A percentile compares a stretch with the other conserved stretches of the same genome.
Evolutionary conservation across 2,888 invertebrate species (phyloP).

Genomic region (Bimastos eiseni): DNA sequence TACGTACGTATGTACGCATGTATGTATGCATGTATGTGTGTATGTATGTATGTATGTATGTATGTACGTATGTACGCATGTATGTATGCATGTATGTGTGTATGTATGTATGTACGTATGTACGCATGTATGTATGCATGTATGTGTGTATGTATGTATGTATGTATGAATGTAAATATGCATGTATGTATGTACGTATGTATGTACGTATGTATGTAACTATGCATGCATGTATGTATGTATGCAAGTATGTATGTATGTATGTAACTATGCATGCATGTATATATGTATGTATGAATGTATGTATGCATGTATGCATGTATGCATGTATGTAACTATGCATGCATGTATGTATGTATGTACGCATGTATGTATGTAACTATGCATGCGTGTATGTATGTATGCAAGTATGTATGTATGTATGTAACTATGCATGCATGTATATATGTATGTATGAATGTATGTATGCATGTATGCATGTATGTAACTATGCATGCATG

Average conservation of each 20-base stretch:
- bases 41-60: not conserved
- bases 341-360: no score
- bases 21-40: not conserved
- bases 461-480: no score
- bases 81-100: not conserved
- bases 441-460: not conserved
- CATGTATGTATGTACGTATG: not conserved
- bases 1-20: not conserved
- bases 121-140: not conserved
- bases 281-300: no score
- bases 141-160: not conserved
- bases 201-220: not conserved
- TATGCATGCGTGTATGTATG: not conserved
- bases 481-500: no score
- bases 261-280: no score
- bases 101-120: not conserved
- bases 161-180: not conserved
- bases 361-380: not conserved
- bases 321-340: not conserved
- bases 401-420: not conserved
- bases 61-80: not conserved
- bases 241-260: not conserved
- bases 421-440: not conserved
- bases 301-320: not conserved
- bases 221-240: not conserved